Evolutionary conservation across 2,888 invertebrate species (phyloP).

Genomic region (Eudasyphora cyanicolor): DNA sequence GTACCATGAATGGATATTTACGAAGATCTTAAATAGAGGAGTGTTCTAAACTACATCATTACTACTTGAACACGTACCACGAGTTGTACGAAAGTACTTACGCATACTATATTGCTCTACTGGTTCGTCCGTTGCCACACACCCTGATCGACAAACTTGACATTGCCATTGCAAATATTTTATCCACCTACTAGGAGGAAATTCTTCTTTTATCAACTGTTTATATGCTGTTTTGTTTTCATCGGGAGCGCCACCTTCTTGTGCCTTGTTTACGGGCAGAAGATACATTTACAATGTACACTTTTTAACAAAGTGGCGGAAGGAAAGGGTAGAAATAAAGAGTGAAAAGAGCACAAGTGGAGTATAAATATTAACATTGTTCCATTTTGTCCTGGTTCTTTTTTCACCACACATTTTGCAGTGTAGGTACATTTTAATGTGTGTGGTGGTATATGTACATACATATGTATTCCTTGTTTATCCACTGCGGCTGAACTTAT

Average conservation of each 20-base stretch:
- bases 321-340: background rate
- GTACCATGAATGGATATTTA: background rate
- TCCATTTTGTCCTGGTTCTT: background rate
- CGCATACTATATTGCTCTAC: too few species aligned
- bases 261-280: background rate
- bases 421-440: too few species aligned
- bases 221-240: background rate
- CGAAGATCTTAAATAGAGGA: background rate
- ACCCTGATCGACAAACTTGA: background rate
- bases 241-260: too few species aligned
- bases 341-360: slow-evolving; percentile 14
- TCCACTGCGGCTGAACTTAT: background rate
- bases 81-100: background rate
- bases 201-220: background rate
- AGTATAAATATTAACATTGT: slow-evolving; percentile 34
- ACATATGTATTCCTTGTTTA: background rate
- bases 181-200: background rate
- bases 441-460: background rate
- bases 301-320: background rate
- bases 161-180: slow-evolving; percentile 20
- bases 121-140: too few species aligned
- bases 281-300: slow-evolving; percentile 13
- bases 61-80: slow-evolving; percentile 15
- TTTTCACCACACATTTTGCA: background rate
- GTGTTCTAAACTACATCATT: background rate